Conservation (phyloP, 2,888 invertebrate species). For the Miltochrista miniata region DNA sequence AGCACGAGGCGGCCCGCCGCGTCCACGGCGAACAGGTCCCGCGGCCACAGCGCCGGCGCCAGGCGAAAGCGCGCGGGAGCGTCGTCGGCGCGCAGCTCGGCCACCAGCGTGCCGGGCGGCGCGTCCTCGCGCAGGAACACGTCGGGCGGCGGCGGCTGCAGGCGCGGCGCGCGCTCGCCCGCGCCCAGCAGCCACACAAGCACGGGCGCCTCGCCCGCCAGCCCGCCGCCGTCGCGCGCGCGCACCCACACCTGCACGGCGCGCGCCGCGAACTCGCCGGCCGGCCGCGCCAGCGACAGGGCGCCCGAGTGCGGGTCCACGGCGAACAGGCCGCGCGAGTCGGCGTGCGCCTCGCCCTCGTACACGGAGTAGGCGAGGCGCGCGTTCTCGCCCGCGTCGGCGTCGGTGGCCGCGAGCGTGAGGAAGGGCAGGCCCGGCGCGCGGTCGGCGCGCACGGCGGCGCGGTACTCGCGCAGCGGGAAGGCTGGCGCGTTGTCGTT, state of each 20-base stretch:
- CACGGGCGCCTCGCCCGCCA: constrained; percentile 92
- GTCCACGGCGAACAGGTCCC: constrained; percentile 88
- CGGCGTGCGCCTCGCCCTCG: constrained; percentile 80
- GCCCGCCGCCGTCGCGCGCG: constrained; percentile 92
- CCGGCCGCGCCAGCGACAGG: constrained; percentile 86
- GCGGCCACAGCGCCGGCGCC: constrained; percentile 73
- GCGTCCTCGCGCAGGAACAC: constrained; percentile 91
- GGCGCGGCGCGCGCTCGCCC: constrained; percentile 88
- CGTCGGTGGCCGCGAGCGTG: constrained; percentile 86
- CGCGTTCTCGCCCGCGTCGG: constrained; percentile 89
- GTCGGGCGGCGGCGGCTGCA: constrained; percentile 87
- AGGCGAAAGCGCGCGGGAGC: constrained; percentile 40
- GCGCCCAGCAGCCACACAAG: constrained; percentile 90
- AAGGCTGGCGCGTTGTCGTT: constrained; percentile 94
- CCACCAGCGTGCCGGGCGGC: constrained; percentile 76
- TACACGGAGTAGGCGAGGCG: constrained; percentile 90
- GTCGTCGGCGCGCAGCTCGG: constrained; percentile 49
- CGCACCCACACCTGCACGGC: constrained; percentile 95
- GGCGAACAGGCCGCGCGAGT: constrained; percentile 87
- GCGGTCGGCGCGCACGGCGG: constrained; percentile 84
- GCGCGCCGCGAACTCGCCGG: constrained; percentile 85
- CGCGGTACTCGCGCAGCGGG: constrained; percentile 89
- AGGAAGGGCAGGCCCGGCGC: constrained; percentile 63
- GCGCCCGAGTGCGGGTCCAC: constrained; percentile 90
- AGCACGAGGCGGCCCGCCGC: constrained; percentile 89